Conservation (phyloP, 1,140 invertebrate genomes). For the Neoseiulus cucumeris region DNA sequence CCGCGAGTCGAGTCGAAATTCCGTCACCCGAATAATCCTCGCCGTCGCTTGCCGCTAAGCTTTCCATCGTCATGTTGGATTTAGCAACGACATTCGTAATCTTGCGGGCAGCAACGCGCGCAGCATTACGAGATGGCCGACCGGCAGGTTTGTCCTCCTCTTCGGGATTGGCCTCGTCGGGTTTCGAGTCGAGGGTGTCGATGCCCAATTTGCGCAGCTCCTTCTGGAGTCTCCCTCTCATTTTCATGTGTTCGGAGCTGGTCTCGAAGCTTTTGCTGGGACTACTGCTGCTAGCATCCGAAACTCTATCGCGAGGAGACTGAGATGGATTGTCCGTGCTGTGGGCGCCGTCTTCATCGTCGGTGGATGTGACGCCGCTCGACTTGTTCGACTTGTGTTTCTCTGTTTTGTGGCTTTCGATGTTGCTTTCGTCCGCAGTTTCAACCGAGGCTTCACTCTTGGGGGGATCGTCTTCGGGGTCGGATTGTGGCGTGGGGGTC, state of each 20-base stretch:
- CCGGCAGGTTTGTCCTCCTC: not conserved
- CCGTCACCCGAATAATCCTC: slow-evolving; percentile 10
- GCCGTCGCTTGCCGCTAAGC: not conserved
- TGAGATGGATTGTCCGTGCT: slow-evolving; percentile 6
- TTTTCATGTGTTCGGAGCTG: not conserved
- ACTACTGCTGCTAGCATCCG: too few species aligned
- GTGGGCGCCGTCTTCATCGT: not conserved
- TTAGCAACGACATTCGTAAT: not conserved
- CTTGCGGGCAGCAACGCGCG: not conserved
- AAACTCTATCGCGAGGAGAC: slow-evolving; percentile 1
- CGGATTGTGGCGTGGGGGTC: not conserved
- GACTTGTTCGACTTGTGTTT: not conserved
- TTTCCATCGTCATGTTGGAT: not conserved
- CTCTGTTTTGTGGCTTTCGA: not conserved
- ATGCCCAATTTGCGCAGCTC: slow-evolving; percentile 10
- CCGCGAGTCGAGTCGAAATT: not conserved
- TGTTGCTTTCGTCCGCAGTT: not conserved
- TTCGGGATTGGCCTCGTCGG: not conserved
- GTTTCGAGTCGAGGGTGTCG: not conserved
- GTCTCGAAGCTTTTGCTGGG: too few species aligned
- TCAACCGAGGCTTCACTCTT: not conserved
- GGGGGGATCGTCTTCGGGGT: too few species aligned
- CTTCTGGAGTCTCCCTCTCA: slow-evolving; percentile 8
- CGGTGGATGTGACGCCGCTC: not conserved
- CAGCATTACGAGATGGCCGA: not conserved